Evolutionary conservation across 2,888 invertebrate genomes (phyloP).

Genomic region (Norana najaformis): DNA sequence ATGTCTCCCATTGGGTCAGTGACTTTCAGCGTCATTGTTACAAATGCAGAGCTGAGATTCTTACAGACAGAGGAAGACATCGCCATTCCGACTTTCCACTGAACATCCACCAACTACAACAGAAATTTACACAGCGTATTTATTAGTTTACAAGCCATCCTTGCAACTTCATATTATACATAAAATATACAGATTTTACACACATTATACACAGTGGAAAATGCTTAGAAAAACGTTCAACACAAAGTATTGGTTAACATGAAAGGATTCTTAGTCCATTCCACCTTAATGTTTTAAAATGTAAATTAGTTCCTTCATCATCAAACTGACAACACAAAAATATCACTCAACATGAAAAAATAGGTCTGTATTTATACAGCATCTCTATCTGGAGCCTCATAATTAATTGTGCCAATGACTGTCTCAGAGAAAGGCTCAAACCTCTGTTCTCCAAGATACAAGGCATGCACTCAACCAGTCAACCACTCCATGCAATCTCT

Average conservation of each 20-base stretch:
- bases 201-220: too few relatives aligned
- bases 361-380: too few relatives aligned
- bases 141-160: not conserved
- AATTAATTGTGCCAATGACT: not conserved
- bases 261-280: too few relatives aligned
- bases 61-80: constrained; percentile 26
- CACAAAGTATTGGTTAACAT: too few relatives aligned
- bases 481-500: not conserved
- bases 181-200: too few relatives aligned
- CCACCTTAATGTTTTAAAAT: too few relatives aligned
- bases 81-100: constrained; percentile 28
- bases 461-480: not conserved
- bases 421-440: not conserved
- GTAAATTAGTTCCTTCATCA: too few relatives aligned
- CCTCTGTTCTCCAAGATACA: not conserved
- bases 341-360: too few relatives aligned
- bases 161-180: not conserved
- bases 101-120: constrained; percentile 27
- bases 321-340: too few relatives aligned
- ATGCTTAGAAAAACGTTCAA: too few relatives aligned
- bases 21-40: constrained; percentile 25
- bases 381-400: too few relatives aligned
- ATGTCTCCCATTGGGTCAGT: constrained; percentile 17
- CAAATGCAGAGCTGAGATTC: constrained; percentile 26
- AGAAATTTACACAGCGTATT: too few relatives aligned